Evolutionary conservation across 2,888 invertebrate genomes (phyloP).

Genomic region (Tipula vernalis): DNA sequence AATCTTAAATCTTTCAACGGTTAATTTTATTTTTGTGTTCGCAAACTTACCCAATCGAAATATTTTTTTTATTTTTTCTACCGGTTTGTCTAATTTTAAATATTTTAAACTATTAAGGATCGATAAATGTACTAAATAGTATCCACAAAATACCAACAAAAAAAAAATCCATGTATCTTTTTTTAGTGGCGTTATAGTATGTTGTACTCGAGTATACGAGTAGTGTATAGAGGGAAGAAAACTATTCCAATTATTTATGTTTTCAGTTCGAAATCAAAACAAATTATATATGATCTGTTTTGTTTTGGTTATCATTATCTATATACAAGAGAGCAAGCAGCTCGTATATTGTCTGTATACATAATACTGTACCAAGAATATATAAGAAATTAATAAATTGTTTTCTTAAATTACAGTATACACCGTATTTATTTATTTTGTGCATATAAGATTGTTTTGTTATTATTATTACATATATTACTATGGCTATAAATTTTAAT

Average conservation of each 20-base stretch:
- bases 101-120: neutral
- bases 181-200: neutral
- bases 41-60: no score
- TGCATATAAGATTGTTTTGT: slow-evolving; percentile 4
- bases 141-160: neutral
- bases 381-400: neutral
- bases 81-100: no score
- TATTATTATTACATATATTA: neutral
- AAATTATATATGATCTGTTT: slow-evolving; percentile 4
- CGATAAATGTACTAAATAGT: neutral
- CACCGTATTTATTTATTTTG: neutral
- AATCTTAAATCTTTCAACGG: no score
- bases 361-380: neutral
- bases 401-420: slow-evolving; percentile 4
- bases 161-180: neutral
- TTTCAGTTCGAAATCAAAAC: slow-evolving; percentile 4
- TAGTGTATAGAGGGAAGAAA: neutral
- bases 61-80: no score
- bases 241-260: neutral
- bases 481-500: neutral
- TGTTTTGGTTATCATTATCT: slow-evolving; percentile 4
- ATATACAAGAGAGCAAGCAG: neutral
- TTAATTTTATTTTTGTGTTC: no score
- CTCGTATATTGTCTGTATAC: neutral
- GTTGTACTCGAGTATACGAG: neutral